phyloP scores from a whole-genome alignment of 2,888 invertebrate genomes.

The Polydrusus cervinus region DNA sequence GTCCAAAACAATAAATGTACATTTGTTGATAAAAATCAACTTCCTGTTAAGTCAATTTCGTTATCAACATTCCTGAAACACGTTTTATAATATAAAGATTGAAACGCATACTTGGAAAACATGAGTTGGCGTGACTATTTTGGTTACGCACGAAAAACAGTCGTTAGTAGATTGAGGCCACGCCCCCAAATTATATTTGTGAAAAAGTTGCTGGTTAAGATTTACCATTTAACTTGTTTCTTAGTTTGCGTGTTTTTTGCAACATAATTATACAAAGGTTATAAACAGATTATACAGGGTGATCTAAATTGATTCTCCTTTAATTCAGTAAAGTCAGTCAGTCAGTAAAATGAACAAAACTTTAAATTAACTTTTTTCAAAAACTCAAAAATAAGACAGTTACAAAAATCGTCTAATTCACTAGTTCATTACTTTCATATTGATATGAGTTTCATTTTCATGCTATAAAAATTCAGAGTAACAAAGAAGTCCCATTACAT shows the following conservation, averaged over 20 bases:
- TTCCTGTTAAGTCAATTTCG: background rate
- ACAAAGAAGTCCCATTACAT: too few relatives aligned
- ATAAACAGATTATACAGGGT: background rate
- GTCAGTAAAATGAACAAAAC: too few relatives aligned
- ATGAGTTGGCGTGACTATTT: slow-evolving; percentile 31
- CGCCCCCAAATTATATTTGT: slow-evolving; percentile 15
- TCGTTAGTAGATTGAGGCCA: slow-evolving; percentile 22
- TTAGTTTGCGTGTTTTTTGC: background rate
- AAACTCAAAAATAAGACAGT: too few relatives aligned
- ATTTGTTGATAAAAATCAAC: slow-evolving; percentile 16
- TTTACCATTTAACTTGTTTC: slow-evolving; percentile 1
- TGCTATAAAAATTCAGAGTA: too few relatives aligned
- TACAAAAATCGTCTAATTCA: too few relatives aligned
- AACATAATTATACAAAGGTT: background rate
- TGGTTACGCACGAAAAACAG: slow-evolving; percentile 32
- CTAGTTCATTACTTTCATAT: too few relatives aligned
- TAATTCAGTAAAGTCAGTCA: too few relatives aligned
- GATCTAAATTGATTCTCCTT: too few relatives aligned
- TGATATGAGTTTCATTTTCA: too few relatives aligned
- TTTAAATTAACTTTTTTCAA: too few relatives aligned
- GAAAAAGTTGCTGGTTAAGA: slow-evolving; percentile 3
- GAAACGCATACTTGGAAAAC: slow-evolving; percentile 24
- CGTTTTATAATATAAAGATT: slow-evolving; percentile 5
- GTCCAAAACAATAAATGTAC: background rate
- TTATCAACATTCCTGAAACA: slow-evolving; percentile 15